These are phyloP conservation scores for Hoplostethus mediterraneus DNA, from an alignment of 2,797 vertebrate genomes.

Conservation along the genomic window DNA sequence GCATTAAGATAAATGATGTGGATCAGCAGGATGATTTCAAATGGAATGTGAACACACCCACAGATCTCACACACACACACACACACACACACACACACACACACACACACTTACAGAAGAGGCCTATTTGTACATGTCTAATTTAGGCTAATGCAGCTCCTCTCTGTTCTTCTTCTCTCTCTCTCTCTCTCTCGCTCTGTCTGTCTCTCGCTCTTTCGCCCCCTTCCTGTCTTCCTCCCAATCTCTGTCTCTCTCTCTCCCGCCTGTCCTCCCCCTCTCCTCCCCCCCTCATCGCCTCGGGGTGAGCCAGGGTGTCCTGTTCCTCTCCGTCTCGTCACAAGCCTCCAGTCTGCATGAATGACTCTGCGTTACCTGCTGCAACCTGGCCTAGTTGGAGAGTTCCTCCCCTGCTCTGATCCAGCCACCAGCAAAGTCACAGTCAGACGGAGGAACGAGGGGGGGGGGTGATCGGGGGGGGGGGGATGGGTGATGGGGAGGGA, in stretches of 20 bases:
- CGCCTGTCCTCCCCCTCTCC: too few species aligned
- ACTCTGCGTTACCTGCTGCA: slow-evolving; percentile 75
- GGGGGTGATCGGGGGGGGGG: too few species aligned
- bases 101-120: too few species aligned
- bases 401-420: slow-evolving; percentile 57
- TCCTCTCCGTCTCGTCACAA: slow-evolving; percentile 50
- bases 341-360: slow-evolving; percentile 64
- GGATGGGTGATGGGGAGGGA: slow-evolving; percentile 50
- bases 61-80: not conserved
- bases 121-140: slow-evolving; percentile 8
- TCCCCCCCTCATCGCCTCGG: slow-evolving; percentile 35
- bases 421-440: slow-evolving; percentile 73
- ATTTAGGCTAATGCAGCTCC: slow-evolving; percentile 9
- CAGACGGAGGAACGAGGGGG: slow-evolving; percentile 46
- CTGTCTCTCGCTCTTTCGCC: too few species aligned
- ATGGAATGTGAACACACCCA: too few species aligned
- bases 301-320: slow-evolving; percentile 63
- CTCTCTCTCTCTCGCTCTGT: too few species aligned
- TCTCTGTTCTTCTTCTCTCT: not conserved
- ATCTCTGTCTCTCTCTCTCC: not conserved
- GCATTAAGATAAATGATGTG: too few species aligned
- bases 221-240: too few species aligned
- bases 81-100: slow-evolving; percentile 3
- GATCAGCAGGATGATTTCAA: too few species aligned
- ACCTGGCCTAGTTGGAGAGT: slow-evolving; percentile 75